These are phyloP conservation scores for Taxidea taxus DNA, from an alignment of 2,113 vertebrate species.

Conservation along the genomic window DNA sequence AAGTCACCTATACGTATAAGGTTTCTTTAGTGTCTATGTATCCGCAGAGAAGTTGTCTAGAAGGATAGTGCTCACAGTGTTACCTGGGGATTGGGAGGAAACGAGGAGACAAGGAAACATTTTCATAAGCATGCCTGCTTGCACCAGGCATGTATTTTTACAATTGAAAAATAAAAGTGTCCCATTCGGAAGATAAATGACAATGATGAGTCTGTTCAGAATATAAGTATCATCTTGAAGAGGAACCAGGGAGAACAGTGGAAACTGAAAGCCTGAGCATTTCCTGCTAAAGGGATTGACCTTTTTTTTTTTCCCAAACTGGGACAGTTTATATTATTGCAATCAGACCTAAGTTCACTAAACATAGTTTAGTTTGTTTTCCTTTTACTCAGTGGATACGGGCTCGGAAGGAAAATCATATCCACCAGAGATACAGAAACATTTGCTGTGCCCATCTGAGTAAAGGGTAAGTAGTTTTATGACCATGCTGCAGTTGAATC, in stretches of 20 bases:
- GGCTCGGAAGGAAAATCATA: background rate
- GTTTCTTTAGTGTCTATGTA: background rate
- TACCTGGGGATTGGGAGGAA: background rate
- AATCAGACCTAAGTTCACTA: background rate
- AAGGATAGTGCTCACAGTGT: background rate
- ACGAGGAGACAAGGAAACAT: accelerated
- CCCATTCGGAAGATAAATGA: background rate
- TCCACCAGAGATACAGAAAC: background rate
- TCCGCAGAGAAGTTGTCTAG: background rate
- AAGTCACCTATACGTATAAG: background rate
- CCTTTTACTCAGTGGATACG: background rate
- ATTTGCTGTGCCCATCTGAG: background rate
- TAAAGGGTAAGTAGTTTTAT: background rate
- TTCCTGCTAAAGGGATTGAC: background rate
- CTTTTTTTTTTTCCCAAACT: background rate
- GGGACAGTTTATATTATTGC: background rate
- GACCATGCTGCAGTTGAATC: background rate
- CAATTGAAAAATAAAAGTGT: background rate
- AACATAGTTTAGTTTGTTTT: constrained; percentile 24
- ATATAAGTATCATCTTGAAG: background rate
- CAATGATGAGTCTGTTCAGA: background rate
- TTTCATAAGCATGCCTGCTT: background rate
- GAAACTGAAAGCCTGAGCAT: background rate
- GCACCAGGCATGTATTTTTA: background rate
- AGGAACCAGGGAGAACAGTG: background rate